Percentiles rank a stretch among this genome's conserved stretches.
These are phyloP conservation scores for Ophion slaviceki DNA, from an alignment of 2,888 invertebrate genomes.

Conservation along the genomic window DNA sequence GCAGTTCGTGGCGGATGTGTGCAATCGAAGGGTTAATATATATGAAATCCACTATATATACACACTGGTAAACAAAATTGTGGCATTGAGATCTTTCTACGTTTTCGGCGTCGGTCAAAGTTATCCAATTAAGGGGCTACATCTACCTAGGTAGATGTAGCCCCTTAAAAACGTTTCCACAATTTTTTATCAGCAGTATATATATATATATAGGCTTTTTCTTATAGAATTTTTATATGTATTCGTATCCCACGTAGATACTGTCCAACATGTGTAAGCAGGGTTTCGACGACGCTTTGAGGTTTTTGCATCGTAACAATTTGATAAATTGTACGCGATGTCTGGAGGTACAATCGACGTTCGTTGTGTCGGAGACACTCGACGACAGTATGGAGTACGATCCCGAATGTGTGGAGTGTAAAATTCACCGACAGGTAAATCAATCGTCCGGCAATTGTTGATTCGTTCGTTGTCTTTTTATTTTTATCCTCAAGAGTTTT, in stretches of 20 bases:
- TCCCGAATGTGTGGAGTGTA: slow-evolving; percentile 95
- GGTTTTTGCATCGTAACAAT: slow-evolving; percentile 94
- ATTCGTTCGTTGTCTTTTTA: not conserved
- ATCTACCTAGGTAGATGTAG: no score
- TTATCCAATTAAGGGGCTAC: not conserved
- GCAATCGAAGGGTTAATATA: no score
- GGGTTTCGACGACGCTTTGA: slow-evolving; percentile 96
- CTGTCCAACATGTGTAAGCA: slow-evolving; percentile 98
- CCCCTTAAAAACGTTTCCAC: no score
- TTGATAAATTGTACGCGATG: slow-evolving; percentile 97
- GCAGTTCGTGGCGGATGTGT: no score
- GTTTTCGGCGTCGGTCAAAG: not conserved
- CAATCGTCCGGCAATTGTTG: not conserved
- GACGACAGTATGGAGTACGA: slow-evolving; percentile 91
- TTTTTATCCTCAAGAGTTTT: not conserved
- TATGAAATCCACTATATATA: no score
- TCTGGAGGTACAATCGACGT: slow-evolving; percentile 94
- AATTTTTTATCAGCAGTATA: no score
- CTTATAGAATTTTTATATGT: not conserved
- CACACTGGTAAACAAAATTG: no score
- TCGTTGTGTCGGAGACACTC: slow-evolving; percentile 90
- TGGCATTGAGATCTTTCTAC: no score
- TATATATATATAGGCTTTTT: no score
- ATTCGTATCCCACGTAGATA: slow-evolving; percentile 77
- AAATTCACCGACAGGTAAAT: slow-evolving; percentile 92